Evolutionary conservation across 2,797 vertebrate genomes (phyloP), one percentile per base, ranked within the genome.

Genomic region (Darevskia nairensis): DNA sequence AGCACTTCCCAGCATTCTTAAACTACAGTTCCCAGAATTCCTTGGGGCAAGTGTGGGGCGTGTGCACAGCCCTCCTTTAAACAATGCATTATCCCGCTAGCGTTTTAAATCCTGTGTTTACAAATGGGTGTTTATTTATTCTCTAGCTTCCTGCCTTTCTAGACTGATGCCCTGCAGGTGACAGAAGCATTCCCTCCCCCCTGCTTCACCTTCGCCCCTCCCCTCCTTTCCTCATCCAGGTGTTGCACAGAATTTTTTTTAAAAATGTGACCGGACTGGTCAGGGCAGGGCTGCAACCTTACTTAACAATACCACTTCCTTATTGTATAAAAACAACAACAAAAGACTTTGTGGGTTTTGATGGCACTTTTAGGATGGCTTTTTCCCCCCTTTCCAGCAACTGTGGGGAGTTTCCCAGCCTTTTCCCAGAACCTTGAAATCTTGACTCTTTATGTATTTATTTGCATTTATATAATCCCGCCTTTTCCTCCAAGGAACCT

Each of bases 191-290:
- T 15, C 50, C 50, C 50, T 55, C 11, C 13, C 50, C 50, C 10
- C 50, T 15, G 50, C 13, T 55, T 55, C 50, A 55, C 13, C 13
- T 55, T 55, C 1, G 50, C 3, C 3, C 50, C 50, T 55, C 8
- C 10, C 10, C 32, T 11, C 25, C 8, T 3, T 25, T 71, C 6
- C 29, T 35, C 7, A 32, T 35, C 15, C 32, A 32, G 82, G 44
- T 61, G 55, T 32, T 10, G 23, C 15, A 4, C 7, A 3, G 8
- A 10, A 35, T 85, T 66, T 74, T 29, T 61, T n/a, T 32, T 23
- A 35, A 27, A 69, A 71, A 50, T 50, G 81, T 71, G 3, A 77
- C 74, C 29, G 6, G 74, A 85, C 84, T 75, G 84, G 84, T 85
- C 44, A 21, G 35, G 74, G 74, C 35, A 71, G 79, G 2, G 21